Evolutionary conservation across 2,797 vertebrate species (phyloP), one percentile per base, ranked within the genome.

Genomic region (Acanthopagrus latus): DNA sequence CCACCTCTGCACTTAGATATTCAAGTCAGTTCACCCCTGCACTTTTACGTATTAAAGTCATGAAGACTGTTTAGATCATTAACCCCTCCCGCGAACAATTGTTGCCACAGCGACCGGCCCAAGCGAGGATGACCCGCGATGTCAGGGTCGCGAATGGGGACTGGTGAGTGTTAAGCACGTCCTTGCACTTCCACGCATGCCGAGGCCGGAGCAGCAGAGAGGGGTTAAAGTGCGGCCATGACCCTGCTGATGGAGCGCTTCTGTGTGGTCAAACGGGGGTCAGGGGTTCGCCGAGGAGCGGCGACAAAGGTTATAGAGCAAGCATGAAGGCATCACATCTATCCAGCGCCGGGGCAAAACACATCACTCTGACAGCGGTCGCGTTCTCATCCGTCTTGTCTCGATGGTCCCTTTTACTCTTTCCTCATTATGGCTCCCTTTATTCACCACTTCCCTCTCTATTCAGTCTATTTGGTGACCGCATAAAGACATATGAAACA

Each of bases 251-350:
- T 72, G 58, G 59, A 62, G 78, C 33, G 21, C 82, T 94, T 88
- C 88, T 91, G 89, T 93, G 92, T 93, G 93, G 93, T 83, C 91
- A 82, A 80, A 54, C 46, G 1, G 65, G 65, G 90, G 90, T 91
- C 91, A 80, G 27, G 16, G 80, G 81, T 82, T 90, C 86, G 87
- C 4, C 55, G 55, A 27, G n/a, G 81, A 71, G 62, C 59, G 68
- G 64, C 0, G 3, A 84, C 64, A 86, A 64, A 86, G 91, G 85
- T 91, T 46, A 81, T 33, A 65, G 47, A 68, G 57, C 44, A 77
- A 77, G 29, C 57, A 64, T 65, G 59, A 27, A 59, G 44, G 59
- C 76, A 67, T 47, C 69, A 48, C 63, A 79, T 79, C 75, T 56
- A 84, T 86, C 76, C 60, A 41, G 43, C 7, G 13, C 5, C 10